Percentiles rank a stretch among this genome's conserved stretches.
Evolutionary conservation across 2,888 invertebrate species (phyloP).

Genomic region (Empis livida): DNA sequence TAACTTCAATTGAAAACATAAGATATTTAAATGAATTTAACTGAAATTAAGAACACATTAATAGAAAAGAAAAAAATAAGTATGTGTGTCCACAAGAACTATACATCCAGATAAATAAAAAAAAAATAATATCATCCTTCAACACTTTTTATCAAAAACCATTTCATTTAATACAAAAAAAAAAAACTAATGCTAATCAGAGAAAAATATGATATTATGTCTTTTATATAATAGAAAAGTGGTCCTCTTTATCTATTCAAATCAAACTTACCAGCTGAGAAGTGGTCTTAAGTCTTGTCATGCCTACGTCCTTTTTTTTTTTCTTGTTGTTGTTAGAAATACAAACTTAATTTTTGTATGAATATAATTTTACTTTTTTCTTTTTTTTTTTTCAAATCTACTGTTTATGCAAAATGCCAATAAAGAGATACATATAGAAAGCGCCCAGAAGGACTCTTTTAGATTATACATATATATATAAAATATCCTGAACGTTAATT

Average conservation of each 20-base stretch:
- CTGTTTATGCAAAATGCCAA: slow-evolving; percentile 14
- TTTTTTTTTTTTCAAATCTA: slow-evolving; percentile 1
- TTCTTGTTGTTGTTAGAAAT: neutral
- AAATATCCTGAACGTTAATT: neutral
- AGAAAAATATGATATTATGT: neutral
- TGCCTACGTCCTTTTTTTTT: neutral
- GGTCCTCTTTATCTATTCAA: slow-evolving; percentile 10
- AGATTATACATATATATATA: neutral
- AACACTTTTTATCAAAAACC: too few relatives aligned
- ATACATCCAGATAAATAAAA: too few relatives aligned
- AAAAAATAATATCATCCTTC: too few relatives aligned
- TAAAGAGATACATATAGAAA: slow-evolving; percentile 7
- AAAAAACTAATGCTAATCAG: too few relatives aligned
- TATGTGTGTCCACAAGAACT: too few relatives aligned
- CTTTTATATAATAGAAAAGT: neutral
- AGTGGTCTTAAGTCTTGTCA: slow-evolving; percentile 6
- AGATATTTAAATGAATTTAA: too few relatives aligned
- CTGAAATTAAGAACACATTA: too few relatives aligned
- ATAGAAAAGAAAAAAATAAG: too few relatives aligned
- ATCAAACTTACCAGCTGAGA: slow-evolving; percentile 11
- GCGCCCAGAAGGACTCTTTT: neutral
- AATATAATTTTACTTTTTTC: neutral
- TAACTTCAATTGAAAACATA: too few relatives aligned
- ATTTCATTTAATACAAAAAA: too few relatives aligned
- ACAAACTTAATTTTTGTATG: neutral